Evolutionary conservation across 1,140 invertebrate genomes (phyloP).

Genomic region (Leptoteleia sp.): DNA sequence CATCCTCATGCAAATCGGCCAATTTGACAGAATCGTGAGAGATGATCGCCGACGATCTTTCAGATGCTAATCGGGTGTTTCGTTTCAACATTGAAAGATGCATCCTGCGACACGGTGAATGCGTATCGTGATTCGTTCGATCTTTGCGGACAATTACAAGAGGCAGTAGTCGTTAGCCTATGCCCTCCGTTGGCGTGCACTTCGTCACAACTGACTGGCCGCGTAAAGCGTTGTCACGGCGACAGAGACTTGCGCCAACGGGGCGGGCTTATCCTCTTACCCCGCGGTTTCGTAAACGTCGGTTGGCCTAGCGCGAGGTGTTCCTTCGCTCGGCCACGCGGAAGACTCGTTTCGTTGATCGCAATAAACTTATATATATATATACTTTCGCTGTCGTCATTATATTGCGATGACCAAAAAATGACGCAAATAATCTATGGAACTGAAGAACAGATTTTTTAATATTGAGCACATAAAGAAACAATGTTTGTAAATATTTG

Average conservation of each 20-base stretch:
- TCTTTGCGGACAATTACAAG: slow-evolving; percentile 77
- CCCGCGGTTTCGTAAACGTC: slow-evolving; percentile 63
- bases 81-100: slow-evolving; percentile 47
- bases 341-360: not conserved
- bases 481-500: too few relatives aligned
- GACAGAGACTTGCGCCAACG: slow-evolving; percentile 62
- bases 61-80: slow-evolving; percentile 45
- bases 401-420: too few relatives aligned
- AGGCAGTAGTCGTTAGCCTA: slow-evolving; percentile 79
- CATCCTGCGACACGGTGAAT: slow-evolving; percentile 62
- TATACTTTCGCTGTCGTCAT: too few relatives aligned
- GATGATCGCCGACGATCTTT: slow-evolving; percentile 24
- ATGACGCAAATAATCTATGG: too few relatives aligned
- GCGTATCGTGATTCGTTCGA: slow-evolving; percentile 72
- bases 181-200: slow-evolving; percentile 76
- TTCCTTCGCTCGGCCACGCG: not conserved
- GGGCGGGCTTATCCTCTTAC: slow-evolving; percentile 60
- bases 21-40: slow-evolving; percentile 50
- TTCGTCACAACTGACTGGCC: slow-evolving; percentile 79
- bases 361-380: too few relatives aligned
- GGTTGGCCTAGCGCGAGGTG: slow-evolving; percentile 25
- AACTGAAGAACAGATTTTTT: too few relatives aligned
- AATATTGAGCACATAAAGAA: too few relatives aligned
- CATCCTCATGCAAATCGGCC: slow-evolving; percentile 40
- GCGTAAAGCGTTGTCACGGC: slow-evolving; percentile 64